Conservation (phyloP, 2,888 invertebrate genomes). For the Rapana venosa region DNA sequence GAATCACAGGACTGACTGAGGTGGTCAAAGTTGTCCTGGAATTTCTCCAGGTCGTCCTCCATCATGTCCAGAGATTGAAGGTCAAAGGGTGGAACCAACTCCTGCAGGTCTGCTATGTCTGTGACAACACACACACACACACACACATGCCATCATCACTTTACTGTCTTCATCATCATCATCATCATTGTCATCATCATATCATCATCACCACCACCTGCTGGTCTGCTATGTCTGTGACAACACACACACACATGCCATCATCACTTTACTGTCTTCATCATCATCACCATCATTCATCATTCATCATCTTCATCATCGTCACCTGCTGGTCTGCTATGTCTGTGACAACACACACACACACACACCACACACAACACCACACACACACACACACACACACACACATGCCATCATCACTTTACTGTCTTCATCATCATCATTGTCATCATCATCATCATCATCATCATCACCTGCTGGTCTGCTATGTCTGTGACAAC, state of each 20-base stretch:
- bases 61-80: slow-evolving; percentile 47
- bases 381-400: too few relatives aligned
- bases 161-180: neutral
- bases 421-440: neutral
- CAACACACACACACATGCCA: too few relatives aligned
- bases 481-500: too few relatives aligned
- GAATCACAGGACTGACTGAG: slow-evolving; percentile 57
- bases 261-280: too few relatives aligned
- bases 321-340: neutral
- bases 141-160: neutral
- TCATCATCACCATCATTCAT: too few relatives aligned
- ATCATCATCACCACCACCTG: too few relatives aligned
- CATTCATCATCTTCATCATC: too few relatives aligned
- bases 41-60: slow-evolving; percentile 56
- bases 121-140: neutral
- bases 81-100: slow-evolving; percentile 34
- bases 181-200: too few relatives aligned
- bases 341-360: neutral
- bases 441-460: too few relatives aligned
- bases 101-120: neutral
- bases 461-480: too few relatives aligned
- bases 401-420: neutral
- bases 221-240: too few relatives aligned
- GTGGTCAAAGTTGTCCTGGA: slow-evolving; percentile 62
- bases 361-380: too few relatives aligned